Conservation (phyloP, 2,113 vertebrate genomes). For the Gnathonemus echidnorhynchus region DNA sequence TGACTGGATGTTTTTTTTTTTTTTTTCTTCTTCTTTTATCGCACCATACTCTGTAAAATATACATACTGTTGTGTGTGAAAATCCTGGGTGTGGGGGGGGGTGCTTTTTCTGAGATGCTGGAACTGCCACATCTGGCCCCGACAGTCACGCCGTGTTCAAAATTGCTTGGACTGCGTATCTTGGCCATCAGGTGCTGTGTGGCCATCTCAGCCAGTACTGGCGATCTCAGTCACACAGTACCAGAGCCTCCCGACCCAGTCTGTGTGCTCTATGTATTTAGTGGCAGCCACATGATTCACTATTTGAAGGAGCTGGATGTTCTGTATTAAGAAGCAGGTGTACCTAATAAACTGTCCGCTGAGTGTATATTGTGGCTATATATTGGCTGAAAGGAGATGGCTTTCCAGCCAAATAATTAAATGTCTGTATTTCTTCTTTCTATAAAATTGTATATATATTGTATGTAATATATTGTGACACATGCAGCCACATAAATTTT, state of each 20-base stretch:
- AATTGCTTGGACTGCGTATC: background rate
- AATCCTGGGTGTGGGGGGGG: background rate
- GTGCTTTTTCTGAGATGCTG: background rate
- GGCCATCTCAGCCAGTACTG: background rate
- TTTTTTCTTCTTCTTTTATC: background rate
- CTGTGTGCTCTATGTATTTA: background rate
- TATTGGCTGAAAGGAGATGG: background rate
- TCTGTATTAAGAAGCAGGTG: background rate
- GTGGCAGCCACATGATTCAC: background rate
- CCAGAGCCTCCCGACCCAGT: background rate
- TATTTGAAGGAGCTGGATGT: background rate
- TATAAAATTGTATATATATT: background rate
- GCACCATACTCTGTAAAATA: background rate
- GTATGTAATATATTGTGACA: background rate
- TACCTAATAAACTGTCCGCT: background rate
- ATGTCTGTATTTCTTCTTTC: background rate
- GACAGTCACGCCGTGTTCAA: background rate
- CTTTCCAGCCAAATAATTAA: background rate
- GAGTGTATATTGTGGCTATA: background rate
- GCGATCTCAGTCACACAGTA: background rate
- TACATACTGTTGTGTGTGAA: background rate
- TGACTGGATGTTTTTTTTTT: background rate
- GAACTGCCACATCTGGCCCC: background rate
- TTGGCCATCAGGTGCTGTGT: no score
- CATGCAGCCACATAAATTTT: background rate